Evolutionary conservation across 1,140 invertebrate species (phyloP), one percentile per base, ranked within the genome.

Genomic region (Sesamia nonagrioides): DNA sequence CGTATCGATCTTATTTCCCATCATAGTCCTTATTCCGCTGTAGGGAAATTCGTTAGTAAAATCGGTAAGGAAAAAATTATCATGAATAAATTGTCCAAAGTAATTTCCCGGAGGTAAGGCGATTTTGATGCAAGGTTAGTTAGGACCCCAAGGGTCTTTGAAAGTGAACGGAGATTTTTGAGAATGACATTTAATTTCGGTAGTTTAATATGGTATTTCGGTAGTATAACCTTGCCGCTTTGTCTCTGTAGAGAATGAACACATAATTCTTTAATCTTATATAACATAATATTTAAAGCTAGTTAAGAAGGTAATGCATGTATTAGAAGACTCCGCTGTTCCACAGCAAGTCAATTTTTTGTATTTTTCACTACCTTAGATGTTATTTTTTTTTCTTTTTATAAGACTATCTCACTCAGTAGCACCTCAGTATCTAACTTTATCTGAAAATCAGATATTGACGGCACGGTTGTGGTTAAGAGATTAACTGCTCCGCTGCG

Each of bases 1-100:
- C 82, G 40, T 73, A 84, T 82, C 77, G 80, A 86, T 82, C 77
- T 61, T 40, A 75, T 61, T 50, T 75, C 72, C 56, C 42, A 75
- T 75, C 33, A 60, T 33, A 66, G 58, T 54, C 61, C 81, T 33
- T 82, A 79, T 87, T 81, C 77, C 78, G 72, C 42, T 17, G 48
- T 33, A 27, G 18, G 56, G 42, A 75, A 75, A 13, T 61, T 75
- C n/a, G 13, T 35, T 74, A 48, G 37, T 54, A 60, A 60, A 60
- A 74, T 45, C 56, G 37, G 72, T 69, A 15, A 48, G 42, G 33
- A 15, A 61, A 75, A 75, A 75, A 75, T 73, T 48, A 75, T 18
- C 42, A 61, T 75, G 58, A 75, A 61, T 61, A 60, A 61, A 75
- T 75, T 60, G 35, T 40, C 18, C 42, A 7, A 61, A 61, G 56